Evolutionary conservation across 2,888 invertebrate genomes (phyloP), one percentile per base, ranked within the genome.

Genomic region (Dorcus parallelipipedus): DNA sequence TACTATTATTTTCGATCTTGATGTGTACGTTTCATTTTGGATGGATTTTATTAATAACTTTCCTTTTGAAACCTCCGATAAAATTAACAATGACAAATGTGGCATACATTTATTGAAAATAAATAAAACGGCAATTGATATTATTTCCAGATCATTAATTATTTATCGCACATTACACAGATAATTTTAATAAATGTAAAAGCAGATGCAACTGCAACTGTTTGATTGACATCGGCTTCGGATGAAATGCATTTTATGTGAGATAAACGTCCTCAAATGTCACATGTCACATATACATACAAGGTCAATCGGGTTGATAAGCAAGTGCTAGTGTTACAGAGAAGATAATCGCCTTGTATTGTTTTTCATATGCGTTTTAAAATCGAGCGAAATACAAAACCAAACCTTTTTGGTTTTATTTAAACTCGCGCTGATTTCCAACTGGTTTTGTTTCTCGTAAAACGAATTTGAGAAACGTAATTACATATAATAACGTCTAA

Each of bases 271-370:
- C 53, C 52, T 49, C 58, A 55, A 58, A 52, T 61, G 61, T 61
- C 61, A 58, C 62, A 62, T 65, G 63, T 63, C 64, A 56, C 60
- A 62, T 56, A 56, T 55, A 58, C 43, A 38, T 17, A 54, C 52
- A 60, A 57, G 57, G 60, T 58, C 57, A 57, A 52, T 59, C 7
- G 26, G 7, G 1, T 17, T 45, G 45, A 45, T 45, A 45, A 45
- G 26, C 26, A 33, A 33, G 26, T 33, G 26, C 20, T 45, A 45
- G 17, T 45, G 20, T 45, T 45, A 23, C 14, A 45, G 7, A 20
- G n/a, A 9, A 33, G 26, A 33, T 33, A 33, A 33, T 33, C 26
- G 26, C 7, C 26, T 33, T 33, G 26, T 33, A 33, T 33, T 33
- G 26, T 33, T 33, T 33, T 33, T 33, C 26, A 33, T 33, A 4